Percentiles rank a stretch among this genome's conserved stretches.
Evolutionary conservation across 2,113 vertebrate genomes (phyloP).

Genomic region (Perca schrenkii): DNA sequence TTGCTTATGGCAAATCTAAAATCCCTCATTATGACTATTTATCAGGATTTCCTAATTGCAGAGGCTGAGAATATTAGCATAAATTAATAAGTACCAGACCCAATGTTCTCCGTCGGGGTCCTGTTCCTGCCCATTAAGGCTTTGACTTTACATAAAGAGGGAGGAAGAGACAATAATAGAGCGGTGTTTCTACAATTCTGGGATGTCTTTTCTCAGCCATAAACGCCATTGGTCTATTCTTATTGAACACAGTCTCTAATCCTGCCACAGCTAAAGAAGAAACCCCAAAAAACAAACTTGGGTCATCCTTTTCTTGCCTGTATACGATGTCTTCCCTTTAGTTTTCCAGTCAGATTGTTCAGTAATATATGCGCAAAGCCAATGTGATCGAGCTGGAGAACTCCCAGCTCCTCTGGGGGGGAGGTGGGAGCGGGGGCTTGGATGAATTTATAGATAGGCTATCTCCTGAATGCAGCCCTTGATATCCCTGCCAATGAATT

Average conservation of each 20-base stretch:
- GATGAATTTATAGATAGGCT: constrained; percentile 67
- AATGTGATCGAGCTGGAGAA: constrained; percentile 43
- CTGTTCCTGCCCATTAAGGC: constrained; percentile 34
- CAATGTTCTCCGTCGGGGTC: background rate
- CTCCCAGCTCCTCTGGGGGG: constrained; percentile 15
- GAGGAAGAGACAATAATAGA: constrained; percentile 35
- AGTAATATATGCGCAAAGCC: constrained; percentile 57
- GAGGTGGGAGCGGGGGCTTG: background rate
- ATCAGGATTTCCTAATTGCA: constrained; percentile 50
- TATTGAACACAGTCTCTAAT: background rate
- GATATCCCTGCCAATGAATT: constrained; percentile 64
- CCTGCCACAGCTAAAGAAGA: constrained; percentile 10
- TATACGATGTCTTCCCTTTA: background rate
- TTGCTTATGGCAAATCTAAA: constrained; percentile 5
- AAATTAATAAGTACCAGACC: constrained; percentile 26
- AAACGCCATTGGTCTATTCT: background rate
- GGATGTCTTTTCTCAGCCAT: constrained; percentile 11
- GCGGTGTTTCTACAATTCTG: constrained; percentile 35
- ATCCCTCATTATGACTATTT: constrained; percentile 32
- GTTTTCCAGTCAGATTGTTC: constrained; percentile 48
- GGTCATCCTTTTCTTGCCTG: background rate
- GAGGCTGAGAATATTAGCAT: constrained; percentile 45
- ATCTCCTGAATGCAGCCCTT: constrained; percentile 70
- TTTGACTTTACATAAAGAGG: constrained; percentile 37
- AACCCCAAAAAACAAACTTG: constrained; percentile 19